Evolutionary conservation across 2,113 vertebrate species (phyloP).

Genomic region (Solenodon paradoxus): DNA sequence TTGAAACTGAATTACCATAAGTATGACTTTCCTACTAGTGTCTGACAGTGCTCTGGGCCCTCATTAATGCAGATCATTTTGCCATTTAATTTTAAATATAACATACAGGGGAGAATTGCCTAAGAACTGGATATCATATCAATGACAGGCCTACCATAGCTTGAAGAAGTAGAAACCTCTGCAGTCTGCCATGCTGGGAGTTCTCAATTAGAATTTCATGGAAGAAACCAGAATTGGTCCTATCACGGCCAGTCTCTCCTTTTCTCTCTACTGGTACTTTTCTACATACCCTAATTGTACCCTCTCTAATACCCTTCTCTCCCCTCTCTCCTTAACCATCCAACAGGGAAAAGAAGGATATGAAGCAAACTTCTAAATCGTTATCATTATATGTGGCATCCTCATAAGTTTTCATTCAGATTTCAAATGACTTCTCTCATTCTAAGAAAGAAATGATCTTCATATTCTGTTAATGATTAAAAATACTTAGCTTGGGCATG

Average conservation of each 20-base stretch:
- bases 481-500: background rate
- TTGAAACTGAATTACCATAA: constrained; percentile 66
- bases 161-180: background rate
- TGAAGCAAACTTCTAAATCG: background rate
- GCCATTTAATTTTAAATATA: constrained; percentile 67
- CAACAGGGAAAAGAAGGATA: background rate
- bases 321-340: background rate
- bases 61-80: constrained; percentile 68
- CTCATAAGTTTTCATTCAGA: background rate
- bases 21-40: constrained; percentile 58
- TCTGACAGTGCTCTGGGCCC: constrained; percentile 57
- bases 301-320: background rate
- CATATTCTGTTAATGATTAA: background rate
- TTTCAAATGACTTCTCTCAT: background rate
- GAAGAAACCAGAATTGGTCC: background rate
- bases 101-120: constrained; percentile 25
- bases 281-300: background rate
- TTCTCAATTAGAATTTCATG: constrained; percentile 37
- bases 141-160: constrained; percentile 29
- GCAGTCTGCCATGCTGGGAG: background rate
- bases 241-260: background rate
- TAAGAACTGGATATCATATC: constrained; percentile 2
- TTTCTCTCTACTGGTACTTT: background rate
- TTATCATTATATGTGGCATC: too few relatives aligned
- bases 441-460: background rate